Base-by-base conservation (phyloP, 2,113 vertebrate species). In the Isurus oxyrinchus region DNA sequence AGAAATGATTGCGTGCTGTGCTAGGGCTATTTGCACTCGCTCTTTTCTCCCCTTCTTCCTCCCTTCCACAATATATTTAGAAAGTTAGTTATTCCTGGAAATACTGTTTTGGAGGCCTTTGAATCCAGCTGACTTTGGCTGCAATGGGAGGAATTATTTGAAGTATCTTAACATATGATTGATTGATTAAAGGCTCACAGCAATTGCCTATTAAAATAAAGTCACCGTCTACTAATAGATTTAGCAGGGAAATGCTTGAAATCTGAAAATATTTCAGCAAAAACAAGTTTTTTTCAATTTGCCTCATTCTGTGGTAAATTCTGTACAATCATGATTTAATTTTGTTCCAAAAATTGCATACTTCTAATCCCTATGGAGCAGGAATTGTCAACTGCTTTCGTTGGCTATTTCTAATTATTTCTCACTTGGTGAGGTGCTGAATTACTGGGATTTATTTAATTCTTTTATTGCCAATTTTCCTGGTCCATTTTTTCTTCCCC, bases 401-500 rank as follows among this genome's bases (percentile, higher is more conserved):
- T 66, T 94, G 59, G 19, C 61, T 63, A 35, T 63, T 63, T 94
- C 90, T 63, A 94, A 94, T 94, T 94, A 94, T 94, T 94, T 94
- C 59, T 94, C 90, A 94, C 59, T 94, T 94, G 90, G 90, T 66
- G 59, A 94, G 57, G n/a, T 94, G 61, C 90, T 94, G 40, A 63
- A 63, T 94, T 35, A 94, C 90, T 7, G 66, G 61, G 35, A 63
- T 63, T 63, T 81, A 81, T 81, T 84, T 84, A 35, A 66, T 66
- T 19, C 19, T 40, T 81, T 84, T 84, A 19, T 44, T 84, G 40
- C 40, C 40, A 84, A 44, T 84, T 84, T 84, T 84, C 81, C 16
- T 21, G 19, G 16, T 44, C 40, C 81, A 63, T 40, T 93, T 93
- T 63, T 40, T 16, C 11, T 91, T 40, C 59, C 19, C 4, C 55